Conservation (phyloP, 2,888 invertebrate species). For the Drosophila setosimentum region DNA sequence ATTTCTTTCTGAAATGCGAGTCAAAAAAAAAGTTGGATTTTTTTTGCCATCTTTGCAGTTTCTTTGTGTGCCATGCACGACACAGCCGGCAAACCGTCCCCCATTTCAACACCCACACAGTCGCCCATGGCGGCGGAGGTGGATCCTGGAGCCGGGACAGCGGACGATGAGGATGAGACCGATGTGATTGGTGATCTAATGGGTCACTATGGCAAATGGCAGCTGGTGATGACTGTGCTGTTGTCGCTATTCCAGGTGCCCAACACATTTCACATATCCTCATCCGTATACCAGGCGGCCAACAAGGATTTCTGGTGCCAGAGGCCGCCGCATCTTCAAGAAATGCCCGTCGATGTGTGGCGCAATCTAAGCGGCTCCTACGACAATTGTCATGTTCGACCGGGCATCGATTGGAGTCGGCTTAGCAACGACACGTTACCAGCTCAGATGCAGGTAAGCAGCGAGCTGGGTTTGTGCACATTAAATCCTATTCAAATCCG, state of each 20-base stretch:
- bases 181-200: constrained; percentile 89
- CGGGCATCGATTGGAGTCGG: constrained; percentile 85
- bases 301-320: constrained; percentile 90
- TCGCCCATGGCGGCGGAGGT: constrained; percentile 53
- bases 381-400: constrained; percentile 87
- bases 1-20: background rate
- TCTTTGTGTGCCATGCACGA: constrained; percentile 83
- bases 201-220: constrained; percentile 92
- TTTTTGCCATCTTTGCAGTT: constrained; percentile 61
- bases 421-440: constrained; percentile 53
- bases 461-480: background rate
- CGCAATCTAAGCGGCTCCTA: constrained; percentile 89
- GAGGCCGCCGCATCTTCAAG: constrained; percentile 87
- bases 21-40: background rate
- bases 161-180: constrained; percentile 85
- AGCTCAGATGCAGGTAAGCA: constrained; percentile 66
- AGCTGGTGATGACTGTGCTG: constrained; percentile 90
- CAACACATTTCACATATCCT: constrained; percentile 92
- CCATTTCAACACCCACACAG: constrained; percentile 62
- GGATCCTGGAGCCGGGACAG: constrained; percentile 41
- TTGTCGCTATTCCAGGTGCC: constrained; percentile 92
- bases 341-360: constrained; percentile 87
- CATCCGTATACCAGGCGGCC: constrained; percentile 90
- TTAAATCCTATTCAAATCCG: constrained; percentile 25
- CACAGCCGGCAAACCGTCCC: constrained; percentile 80